A percentile compares a stretch with the other conserved stretches of the same genome.
Evolutionary conservation across 1,140 invertebrate species (phyloP).

Genomic region (Dysdera silvatica): DNA sequence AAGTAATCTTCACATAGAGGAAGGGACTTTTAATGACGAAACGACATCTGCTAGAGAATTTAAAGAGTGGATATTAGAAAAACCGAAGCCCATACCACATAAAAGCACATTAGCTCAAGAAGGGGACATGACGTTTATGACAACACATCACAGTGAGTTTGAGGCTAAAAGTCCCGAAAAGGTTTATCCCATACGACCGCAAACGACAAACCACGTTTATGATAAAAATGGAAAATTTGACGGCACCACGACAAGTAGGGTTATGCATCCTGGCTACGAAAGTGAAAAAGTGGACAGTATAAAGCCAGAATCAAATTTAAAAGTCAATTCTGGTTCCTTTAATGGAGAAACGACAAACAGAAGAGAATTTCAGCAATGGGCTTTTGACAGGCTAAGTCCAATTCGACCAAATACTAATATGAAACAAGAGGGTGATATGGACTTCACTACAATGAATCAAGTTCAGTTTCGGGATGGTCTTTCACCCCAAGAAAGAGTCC

Average conservation of each 20-base stretch:
- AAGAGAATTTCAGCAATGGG: slow-evolving; percentile 10
- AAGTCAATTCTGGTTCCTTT: neutral
- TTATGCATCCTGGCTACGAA: neutral
- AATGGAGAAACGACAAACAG: neutral
- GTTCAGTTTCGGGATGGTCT: slow-evolving; percentile 11
- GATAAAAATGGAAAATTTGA: slow-evolving; percentile 5
- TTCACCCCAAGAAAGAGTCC: slow-evolving; percentile 5
- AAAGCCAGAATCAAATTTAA: neutral
- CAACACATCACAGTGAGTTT: slow-evolving; percentile 28
- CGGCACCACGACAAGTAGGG: neutral
- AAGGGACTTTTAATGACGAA: slow-evolving; percentile 38
- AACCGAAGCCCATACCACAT: slow-evolving; percentile 36
- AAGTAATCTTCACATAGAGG: slow-evolving; percentile 19
- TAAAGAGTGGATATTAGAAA: slow-evolving; percentile 40
- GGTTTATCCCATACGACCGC: slow-evolving; percentile 10
- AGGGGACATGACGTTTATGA: slow-evolving; percentile 43
- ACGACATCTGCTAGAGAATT: slow-evolving; percentile 44
- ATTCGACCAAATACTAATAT: slow-evolving; percentile 38
- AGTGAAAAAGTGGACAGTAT: neutral
- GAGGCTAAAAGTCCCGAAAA: slow-evolving; percentile 9
- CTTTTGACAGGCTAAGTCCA: slow-evolving; percentile 31
- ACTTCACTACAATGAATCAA: slow-evolving; percentile 38
- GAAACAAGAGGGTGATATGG: slow-evolving; percentile 43
- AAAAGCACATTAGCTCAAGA: slow-evolving; percentile 40
- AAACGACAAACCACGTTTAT: neutral